These are phyloP conservation scores for Heterochromis multidens DNA, from an alignment of 2,113 vertebrate species.

Conservation along the genomic window DNA sequence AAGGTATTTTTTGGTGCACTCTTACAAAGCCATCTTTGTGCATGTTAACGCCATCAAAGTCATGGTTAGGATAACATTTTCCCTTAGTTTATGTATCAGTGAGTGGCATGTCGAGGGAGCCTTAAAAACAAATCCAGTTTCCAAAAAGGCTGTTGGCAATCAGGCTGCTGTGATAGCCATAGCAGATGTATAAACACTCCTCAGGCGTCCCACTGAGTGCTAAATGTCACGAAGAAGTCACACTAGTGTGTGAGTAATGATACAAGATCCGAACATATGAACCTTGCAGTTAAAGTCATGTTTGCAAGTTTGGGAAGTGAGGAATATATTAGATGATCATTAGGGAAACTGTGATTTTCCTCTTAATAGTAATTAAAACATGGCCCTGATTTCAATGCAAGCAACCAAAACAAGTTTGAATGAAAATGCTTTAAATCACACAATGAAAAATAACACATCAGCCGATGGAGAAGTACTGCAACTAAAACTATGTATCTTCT, in stretches of 20 bases:
- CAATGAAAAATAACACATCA: not conserved
- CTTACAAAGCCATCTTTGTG: not conserved
- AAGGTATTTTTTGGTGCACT: not conserved
- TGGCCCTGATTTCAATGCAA: slow-evolving; percentile 2
- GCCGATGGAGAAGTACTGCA: not conserved
- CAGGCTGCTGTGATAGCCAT: slow-evolving; percentile 27
- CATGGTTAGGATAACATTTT: not conserved
- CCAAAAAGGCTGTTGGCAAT: slow-evolving; percentile 24
- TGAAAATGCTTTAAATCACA: not conserved
- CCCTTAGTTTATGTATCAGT: slow-evolving; percentile 28
- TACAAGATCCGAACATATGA: slow-evolving; percentile 10
- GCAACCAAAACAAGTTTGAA: not conserved
- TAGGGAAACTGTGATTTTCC: not conserved
- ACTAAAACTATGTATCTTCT: not conserved
- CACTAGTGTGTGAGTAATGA: slow-evolving; percentile 6
- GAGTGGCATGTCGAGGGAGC: slow-evolving; percentile 18
- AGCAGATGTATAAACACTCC: slow-evolving; percentile 56
- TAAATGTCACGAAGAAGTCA: slow-evolving; percentile 28
- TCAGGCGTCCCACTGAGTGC: slow-evolving; percentile 36
- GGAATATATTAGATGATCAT: not conserved
- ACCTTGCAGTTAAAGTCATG: not conserved
- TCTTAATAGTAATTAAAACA: slow-evolving; percentile 8
- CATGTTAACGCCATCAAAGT: not conserved
- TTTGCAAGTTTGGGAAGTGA: not conserved
- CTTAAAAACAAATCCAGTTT: slow-evolving; percentile 43